Evolutionary conservation across 2,888 invertebrate species (phyloP).

Genomic region (Hypomecis atomaria): DNA sequence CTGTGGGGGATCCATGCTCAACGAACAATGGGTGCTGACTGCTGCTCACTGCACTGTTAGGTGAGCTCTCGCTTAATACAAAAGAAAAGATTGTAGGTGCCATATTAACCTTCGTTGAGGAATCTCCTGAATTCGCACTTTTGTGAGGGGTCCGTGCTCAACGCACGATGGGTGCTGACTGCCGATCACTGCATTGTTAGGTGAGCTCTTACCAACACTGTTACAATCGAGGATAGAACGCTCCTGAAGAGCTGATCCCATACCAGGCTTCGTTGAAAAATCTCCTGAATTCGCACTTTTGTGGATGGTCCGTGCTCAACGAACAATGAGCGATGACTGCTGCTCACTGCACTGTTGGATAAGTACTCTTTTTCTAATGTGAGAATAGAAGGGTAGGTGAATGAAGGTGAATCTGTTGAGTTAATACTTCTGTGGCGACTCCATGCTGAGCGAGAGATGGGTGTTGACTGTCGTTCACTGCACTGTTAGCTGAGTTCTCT

Average conservation of each 20-base stretch:
- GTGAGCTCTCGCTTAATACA: too few species aligned
- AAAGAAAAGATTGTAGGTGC: slow-evolving; percentile 36
- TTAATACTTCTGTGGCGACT: too few species aligned
- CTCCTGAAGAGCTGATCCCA: slow-evolving; percentile 71
- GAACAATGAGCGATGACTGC: slow-evolving; percentile 77
- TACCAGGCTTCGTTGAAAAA: slow-evolving; percentile 77
- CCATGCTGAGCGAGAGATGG: too few species aligned
- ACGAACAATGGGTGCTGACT: too few species aligned
- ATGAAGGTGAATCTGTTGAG: too few species aligned
- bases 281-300: slow-evolving; percentile 66
- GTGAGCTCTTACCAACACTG: slow-evolving; percentile 23
- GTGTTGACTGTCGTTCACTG: too few species aligned
- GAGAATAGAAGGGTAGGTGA: too few species aligned
- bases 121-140: slow-evolving; percentile 64
- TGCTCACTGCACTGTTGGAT: slow-evolving; percentile 77
- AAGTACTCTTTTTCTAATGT: slow-evolving; percentile 39
- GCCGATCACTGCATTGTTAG: slow-evolving; percentile 76
- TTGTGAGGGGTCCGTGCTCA: slow-evolving; percentile 77
- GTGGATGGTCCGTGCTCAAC: slow-evolving; percentile 75
- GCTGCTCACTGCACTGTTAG: too few species aligned
- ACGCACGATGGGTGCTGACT: slow-evolving; percentile 73
- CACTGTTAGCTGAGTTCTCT: too few species aligned
- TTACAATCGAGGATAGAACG: slow-evolving; percentile 62
- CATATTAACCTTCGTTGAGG: slow-evolving; percentile 78
- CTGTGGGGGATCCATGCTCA: too few species aligned